These are phyloP conservation scores for Graphium colonna DNA, from an alignment of 2,888 invertebrate species.

Conservation along the genomic window DNA sequence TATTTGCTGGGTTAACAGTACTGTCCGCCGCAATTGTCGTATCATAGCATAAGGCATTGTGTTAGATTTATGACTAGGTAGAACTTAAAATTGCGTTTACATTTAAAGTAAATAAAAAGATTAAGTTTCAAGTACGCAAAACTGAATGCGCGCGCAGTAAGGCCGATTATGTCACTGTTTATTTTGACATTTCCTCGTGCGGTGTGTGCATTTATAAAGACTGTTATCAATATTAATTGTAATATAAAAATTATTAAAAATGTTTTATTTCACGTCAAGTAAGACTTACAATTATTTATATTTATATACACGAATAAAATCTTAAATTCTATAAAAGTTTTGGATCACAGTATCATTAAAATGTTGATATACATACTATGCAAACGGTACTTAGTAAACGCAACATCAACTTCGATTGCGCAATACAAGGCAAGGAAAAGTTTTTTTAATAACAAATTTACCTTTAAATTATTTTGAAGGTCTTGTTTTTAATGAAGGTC, in stretches of 20 bases:
- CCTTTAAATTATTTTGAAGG: conserved; percentile 6
- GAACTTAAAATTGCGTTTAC: conserved; percentile 34
- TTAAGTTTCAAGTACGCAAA: conserved; percentile 11
- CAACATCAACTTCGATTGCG: conserved; percentile 5
- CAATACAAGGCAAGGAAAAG: conserved; percentile 3
- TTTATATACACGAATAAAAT: neutral
- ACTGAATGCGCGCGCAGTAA: conserved; percentile 29
- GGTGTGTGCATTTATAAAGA: conserved; percentile 17
- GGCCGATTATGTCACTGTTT: conserved; percentile 48
- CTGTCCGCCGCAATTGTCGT: conserved; percentile 61
- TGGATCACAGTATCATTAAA: neutral
- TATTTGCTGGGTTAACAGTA: conserved; percentile 54
- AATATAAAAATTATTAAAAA: neutral
- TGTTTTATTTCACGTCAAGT: neutral
- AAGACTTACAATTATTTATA: neutral
- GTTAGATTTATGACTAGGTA: conserved; percentile 28
- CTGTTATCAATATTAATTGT: neutral
- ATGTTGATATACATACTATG: neutral
- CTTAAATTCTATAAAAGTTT: neutral
- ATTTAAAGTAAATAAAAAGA: conserved; percentile 37
- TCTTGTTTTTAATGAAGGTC: conserved; percentile 6
- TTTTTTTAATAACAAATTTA: conserved; percentile 4
- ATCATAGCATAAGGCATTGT: conserved; percentile 65
- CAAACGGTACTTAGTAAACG: conserved; percentile 3
- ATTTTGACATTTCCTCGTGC: conserved; percentile 47